These are phyloP conservation scores for Entosphenus tridentatus DNA, from an alignment of 2,113 vertebrate genomes.

Conservation along the genomic window DNA sequence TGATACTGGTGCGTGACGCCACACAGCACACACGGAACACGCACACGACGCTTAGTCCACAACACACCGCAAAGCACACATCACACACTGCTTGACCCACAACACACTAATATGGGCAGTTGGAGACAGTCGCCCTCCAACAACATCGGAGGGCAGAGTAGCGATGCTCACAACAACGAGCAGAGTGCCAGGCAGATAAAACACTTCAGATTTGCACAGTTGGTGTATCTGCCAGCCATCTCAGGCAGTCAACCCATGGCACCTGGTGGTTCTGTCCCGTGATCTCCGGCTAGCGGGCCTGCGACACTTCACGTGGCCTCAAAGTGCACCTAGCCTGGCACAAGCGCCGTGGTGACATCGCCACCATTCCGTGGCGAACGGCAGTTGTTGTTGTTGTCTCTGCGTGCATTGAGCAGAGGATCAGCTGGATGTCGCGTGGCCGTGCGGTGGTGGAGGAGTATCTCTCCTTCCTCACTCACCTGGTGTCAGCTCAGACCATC, in stretches of 20 bases:
- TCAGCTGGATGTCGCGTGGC: constrained; percentile 58
- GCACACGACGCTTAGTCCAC: background rate
- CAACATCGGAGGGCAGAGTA: background rate
- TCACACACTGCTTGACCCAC: background rate
- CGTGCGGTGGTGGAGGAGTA: constrained; percentile 64
- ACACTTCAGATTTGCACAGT: background rate
- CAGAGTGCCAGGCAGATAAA: background rate
- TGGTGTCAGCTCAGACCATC: constrained; percentile 84
- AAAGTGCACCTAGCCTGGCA: background rate
- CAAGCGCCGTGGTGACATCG: background rate
- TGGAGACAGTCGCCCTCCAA: no score
- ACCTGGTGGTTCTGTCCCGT: background rate
- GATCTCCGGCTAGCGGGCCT: background rate
- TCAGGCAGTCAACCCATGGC: constrained; percentile 25
- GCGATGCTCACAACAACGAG: background rate
- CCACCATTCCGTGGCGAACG: background rate
- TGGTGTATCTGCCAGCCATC: no score
- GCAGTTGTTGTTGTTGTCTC: background rate
- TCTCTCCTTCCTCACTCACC: constrained; percentile 58
- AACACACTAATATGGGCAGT: background rate
- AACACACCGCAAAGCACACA: background rate
- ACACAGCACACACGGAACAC: background rate
- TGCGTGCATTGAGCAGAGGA: constrained; percentile 22
- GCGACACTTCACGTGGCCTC: background rate
- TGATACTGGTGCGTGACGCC: constrained; percentile 44